Evolutionary conservation across 2,113 vertebrate genomes (phyloP), one percentile per base, ranked within the genome.

Genomic region (Pontoporia blainvillei): DNA sequence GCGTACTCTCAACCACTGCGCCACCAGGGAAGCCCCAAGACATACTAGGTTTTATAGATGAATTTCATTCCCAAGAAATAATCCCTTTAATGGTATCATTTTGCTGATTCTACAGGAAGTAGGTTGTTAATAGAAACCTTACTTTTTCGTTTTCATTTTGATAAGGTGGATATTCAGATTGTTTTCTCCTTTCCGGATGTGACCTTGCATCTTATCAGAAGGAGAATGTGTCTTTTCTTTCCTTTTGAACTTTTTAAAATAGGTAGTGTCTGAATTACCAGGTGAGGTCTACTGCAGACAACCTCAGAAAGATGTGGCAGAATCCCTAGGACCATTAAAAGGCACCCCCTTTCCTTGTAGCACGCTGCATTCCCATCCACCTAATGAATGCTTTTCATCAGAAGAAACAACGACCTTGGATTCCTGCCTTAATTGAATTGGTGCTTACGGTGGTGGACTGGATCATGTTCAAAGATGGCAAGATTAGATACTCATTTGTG

Each of bases 391-490:
- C 66, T 91, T 97, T 86, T 84, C 34, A 91, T 92, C 41, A 87
- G 61, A 73, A 90, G 67, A 87, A 93, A 78, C 8, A 18, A 52
- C 2, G 10, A 57, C 57, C 82, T 64, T 78, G 73, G n/a, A 72
- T 89, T 78, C 54, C 13, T 92, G n/a, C 41, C 66, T 89, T 94
- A 92, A 94, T 73, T 87, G 71, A 96, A 75, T 86, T 59, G 82
- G 59, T 94, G 41, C 85, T 94, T 76, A 97, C 0, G 5, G 59
- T 62, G 62, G 41, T 62, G 62, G 41, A 62, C 36, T 62, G 34
- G 76, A 91, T 91, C 95, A 95, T 86, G 67, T 96, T 95, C 86
- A 96, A 95, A 93, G 49, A 69, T 13, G 13, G 31, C 81, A 92
- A 85, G 76, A 79, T 88, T 88, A 71, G 18, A 81, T 82, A 46